Evolutionary conservation across 2,888 invertebrate genomes (phyloP), one percentile per base, ranked within the genome.

Genomic region (Pristionchus exspectatus): DNA sequence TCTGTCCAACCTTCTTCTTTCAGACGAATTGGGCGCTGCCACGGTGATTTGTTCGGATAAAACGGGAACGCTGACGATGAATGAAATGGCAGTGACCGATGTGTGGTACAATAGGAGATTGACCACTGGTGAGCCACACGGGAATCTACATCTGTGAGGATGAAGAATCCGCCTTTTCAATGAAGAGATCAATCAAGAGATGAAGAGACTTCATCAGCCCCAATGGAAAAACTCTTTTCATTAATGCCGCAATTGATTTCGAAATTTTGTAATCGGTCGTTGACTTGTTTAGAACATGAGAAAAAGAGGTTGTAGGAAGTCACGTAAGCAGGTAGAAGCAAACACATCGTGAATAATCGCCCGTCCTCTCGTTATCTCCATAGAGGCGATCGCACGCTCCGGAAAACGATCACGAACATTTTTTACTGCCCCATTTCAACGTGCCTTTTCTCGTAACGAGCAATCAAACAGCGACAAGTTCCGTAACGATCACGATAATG

Each of bases 11-110:
- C 14, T n/a, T 16, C 10, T 54, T 10, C 3, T 59, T 59, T 89
- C 90, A 92, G 93, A 95, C 85, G 95, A 95, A 89, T 96, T 99
- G 89, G 99, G 99, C 1, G 98, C 99, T 96, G 96, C 97, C 85
- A 97, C 98, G 95, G 98, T 98, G 95, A 96, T 99, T 92, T 98
- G 99, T 96, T 98, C 98, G 16, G 99, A 99, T 95, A 99, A 99
- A 96, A 99, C 99, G 1, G 99, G 99, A 12, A 99, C 99, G 2
- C 96, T 99, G 90, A 99, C 99, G 0, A 98, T 98, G 96, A 99
- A 99, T 95, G 97, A 98, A 91, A 99, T 99, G 98, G 92, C 94
- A 2, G 93, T 94, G 12, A 95, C 94, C 2, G 94, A 95, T 89
- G 90, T 94, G 27, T 94, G 94, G 94, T 93, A 90, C 90, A 93